phyloP scores from a whole-genome alignment of 2,113 vertebrate species.

The Pipa parva region DNA sequence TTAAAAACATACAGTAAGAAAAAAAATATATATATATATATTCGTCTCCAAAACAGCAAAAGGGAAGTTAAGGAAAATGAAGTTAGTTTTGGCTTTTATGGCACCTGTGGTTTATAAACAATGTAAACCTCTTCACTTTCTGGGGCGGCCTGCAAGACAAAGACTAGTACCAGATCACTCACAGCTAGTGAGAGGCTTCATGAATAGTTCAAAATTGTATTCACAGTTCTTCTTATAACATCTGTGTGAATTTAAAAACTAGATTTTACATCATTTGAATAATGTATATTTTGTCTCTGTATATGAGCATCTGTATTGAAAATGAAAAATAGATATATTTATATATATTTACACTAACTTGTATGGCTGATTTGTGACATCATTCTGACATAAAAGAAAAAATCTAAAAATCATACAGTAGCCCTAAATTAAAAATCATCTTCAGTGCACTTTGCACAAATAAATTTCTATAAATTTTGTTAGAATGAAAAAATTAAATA shows the following conservation, averaged over 20 bases:
- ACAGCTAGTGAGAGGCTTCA: conserved; percentile 16
- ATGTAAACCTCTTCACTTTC: conserved; percentile 59
- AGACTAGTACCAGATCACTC: neutral
- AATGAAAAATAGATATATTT: conserved; percentile 47
- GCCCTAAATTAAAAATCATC: conserved; percentile 56
- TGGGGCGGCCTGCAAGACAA: neutral
- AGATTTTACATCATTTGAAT: conserved; percentile 76
- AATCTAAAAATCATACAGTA: conserved; percentile 64
- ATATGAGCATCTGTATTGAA: conserved; percentile 70
- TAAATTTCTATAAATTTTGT: conserved; percentile 42
- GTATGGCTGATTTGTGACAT: conserved; percentile 72
- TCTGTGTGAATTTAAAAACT: conserved; percentile 91
- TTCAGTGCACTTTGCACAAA: conserved; percentile 56
- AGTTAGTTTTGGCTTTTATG: conserved; percentile 79
- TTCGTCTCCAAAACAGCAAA: conserved; percentile 54
- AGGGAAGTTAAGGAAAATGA: conserved; percentile 62
- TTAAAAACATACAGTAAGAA: conserved; percentile 64
- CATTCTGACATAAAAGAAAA: conserved; percentile 70
- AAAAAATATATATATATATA: conserved; percentile 43
- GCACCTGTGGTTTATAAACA: conserved; percentile 97
- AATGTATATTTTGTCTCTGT: conserved; percentile 57
- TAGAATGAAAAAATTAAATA: conserved; percentile 13
- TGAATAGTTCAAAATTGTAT: conserved; percentile 85
- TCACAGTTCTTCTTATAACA: conserved; percentile 97
- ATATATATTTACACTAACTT: conserved; percentile 77